Evolutionary conservation across 2,797 vertebrate species (phyloP), one percentile per base, ranked within the genome.

Genomic region (Microctenopoma lineatum): DNA sequence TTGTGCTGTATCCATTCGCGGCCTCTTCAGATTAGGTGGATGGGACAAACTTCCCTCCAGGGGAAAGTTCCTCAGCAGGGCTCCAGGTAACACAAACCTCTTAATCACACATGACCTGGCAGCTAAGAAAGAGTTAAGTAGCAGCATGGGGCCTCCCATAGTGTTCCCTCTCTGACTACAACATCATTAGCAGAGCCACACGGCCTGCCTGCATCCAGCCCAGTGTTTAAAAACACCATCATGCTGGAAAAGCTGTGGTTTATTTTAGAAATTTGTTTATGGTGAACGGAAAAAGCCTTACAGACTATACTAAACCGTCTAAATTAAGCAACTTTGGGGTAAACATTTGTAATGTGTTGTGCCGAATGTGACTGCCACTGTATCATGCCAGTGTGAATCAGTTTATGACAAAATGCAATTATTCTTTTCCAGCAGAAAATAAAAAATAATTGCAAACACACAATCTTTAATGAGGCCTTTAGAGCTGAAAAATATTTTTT

Each of bases 281-380:
- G 93, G 96, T 94, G 93, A 94, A 92, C 91, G 94, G 92, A 93
- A 96, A 21, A 95, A 96, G 75, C 59, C 69, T 77, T 64, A 64
- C 60, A 79, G 68, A 66, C 52, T 68, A 53, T 46, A 65, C 38
- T 51, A 34, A 70, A 73, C 64, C 68, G 83, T 79, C 73, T 57
- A 67, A 65, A 91, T 90, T 88, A 90, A 93, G 91, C 89, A 25
- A 44, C 42, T 72, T 53, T 54, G 41, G 29, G 92, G 93, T 95
- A 80, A 94, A 93, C 95, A 61, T 68, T 96, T 95, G 66, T 96
- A 94, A 97, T 96, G 94, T 95, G 95, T 94, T 93, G 93, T 94
- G 93, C 94, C 93, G 94, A 96, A 96, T 95, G 95, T 96, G 95
- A 93, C 90, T 92, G 52, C 34, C 36, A 42, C 64, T 25, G 29